These are phyloP conservation scores for Drosophila austrosaltans DNA, from an alignment of 2,888 invertebrate species.

Conservation along the genomic window DNA sequence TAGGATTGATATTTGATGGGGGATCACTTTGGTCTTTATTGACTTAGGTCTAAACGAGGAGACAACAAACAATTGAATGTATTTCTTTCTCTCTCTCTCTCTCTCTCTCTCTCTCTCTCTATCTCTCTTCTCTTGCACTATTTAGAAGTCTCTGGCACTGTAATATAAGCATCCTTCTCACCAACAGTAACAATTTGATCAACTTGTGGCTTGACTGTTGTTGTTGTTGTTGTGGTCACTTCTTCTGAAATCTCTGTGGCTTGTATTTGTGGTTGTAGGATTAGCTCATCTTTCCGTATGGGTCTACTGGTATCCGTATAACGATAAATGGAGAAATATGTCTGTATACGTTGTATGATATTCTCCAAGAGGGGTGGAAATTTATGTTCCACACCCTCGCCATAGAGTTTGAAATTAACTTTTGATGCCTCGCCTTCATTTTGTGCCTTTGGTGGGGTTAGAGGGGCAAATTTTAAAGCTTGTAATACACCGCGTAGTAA, in stretches of 20 bases:
- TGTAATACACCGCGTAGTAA: slow-evolving; percentile 67
- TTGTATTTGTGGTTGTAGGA: slow-evolving; percentile 4
- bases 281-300: slow-evolving; percentile 44
- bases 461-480: slow-evolving; percentile 49
- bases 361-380: slow-evolving; percentile 89
- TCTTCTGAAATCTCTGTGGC: neutral
- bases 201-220: slow-evolving; percentile 10
- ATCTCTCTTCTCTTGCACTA: neutral
- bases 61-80: slow-evolving; percentile 35
- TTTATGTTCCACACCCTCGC: slow-evolving; percentile 84
- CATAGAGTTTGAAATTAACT: slow-evolving; percentile 79
- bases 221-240: slow-evolving; percentile 14
- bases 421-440: slow-evolving; percentile 32
- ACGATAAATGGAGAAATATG: slow-evolving; percentile 88
- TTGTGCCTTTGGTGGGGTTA: slow-evolving; percentile 10
- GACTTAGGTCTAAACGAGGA: slow-evolving; percentile 26
- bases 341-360: slow-evolving; percentile 88
- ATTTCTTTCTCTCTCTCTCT: slow-evolving; percentile 10
- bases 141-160: slow-evolving; percentile 57
- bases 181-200: slow-evolving; percentile 55
- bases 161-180: slow-evolving; percentile 59
- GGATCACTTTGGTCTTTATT: slow-evolving; percentile 33
- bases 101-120: neutral
- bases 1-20: neutral
- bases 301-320: slow-evolving; percentile 85